Evolutionary conservation across 1,140 invertebrate genomes (phyloP), one percentile per base, ranked within the genome.

Genomic region (Oppia nitens): DNA sequence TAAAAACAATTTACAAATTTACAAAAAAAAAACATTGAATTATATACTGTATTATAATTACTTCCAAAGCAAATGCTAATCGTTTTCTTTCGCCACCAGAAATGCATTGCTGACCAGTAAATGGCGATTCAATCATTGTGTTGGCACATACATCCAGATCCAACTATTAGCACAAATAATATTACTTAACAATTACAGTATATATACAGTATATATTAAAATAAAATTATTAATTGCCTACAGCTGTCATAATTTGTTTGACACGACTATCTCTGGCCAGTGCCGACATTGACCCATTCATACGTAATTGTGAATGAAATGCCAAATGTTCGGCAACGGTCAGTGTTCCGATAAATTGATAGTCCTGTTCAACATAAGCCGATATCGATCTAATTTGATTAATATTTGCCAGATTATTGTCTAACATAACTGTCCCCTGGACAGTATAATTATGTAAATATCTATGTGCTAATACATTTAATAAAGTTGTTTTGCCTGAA

Each of bases 1-100:
- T n/a, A n/a, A n/a, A n/a, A n/a, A n/a, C n/a, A n/a, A n/a, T n/a
- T n/a, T n/a, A n/a, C n/a, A n/a, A n/a, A n/a, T n/a, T n/a, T n/a
- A n/a, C n/a, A n/a, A n/a, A n/a, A n/a, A n/a, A n/a, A n/a, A n/a
- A n/a, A n/a, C n/a, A n/a, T n/a, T n/a, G n/a, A n/a, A n/a, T n/a
- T n/a, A n/a, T n/a, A n/a, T n/a, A n/a, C n/a, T n/a, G n/a, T n/a
- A n/a, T n/a, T n/a, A n/a, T n/a, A n/a, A n/a, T 68, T 51, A 93
- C 87, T 75, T 97, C 93, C 0, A 87, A 87, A 28, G 91, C 93
- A 72, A 97, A 95, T 0, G 91, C 84, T n/a, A 98, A 72, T 64
- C 93, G 77, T 71, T 95, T 95, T 76, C 84, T 85, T 74, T 98
- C 94, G 0, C 94, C 93, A 21, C 92, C 92, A 0, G 91, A 96